Percentiles rank a stretch among this genome's conserved stretches.
Conservation (phyloP, 2,888 invertebrate species). For the Mythimna loreyi region DNA sequence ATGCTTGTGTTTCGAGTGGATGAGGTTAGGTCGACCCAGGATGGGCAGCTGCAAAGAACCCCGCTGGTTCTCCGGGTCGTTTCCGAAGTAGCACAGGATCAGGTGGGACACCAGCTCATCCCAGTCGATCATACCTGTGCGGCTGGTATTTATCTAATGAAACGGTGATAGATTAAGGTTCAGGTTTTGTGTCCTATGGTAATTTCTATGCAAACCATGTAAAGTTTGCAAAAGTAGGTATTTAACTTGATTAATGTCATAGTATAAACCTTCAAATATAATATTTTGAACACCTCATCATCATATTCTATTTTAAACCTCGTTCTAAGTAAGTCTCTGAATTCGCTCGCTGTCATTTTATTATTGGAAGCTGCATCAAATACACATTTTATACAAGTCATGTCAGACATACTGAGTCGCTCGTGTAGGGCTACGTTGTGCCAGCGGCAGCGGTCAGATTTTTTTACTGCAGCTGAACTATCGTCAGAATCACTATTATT, state of each 20-base stretch:
- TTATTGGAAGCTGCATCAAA: conserved; percentile 84
- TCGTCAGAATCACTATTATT: conserved; percentile 82
- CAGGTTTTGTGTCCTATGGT: not conserved
- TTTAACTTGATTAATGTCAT: not conserved
- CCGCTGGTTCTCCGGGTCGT: conserved; percentile 91
- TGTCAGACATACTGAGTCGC: conserved; percentile 82
- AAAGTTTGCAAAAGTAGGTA: no score
- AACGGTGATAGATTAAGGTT: not conserved
- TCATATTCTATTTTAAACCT: conserved; percentile 87
- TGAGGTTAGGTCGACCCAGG: conserved; percentile 89
- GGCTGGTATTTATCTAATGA: conserved; percentile 77
- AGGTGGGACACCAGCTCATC: conserved; percentile 95
- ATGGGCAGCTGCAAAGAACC: conserved; percentile 92
- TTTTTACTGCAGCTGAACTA: conserved; percentile 68
- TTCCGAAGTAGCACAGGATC: conserved; percentile 93
- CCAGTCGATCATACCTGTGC: conserved; percentile 92
- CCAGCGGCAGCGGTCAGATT: conserved; percentile 75
- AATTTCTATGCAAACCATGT: not conserved
- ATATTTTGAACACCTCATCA: conserved; percentile 91
- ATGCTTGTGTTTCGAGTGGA: conserved; percentile 93
- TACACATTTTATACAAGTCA: conserved; percentile 84
- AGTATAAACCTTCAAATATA: conserved; percentile 86
- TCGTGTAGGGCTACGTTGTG: conserved; percentile 83
- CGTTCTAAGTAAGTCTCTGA: conserved; percentile 81
- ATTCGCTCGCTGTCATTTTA: conserved; percentile 81